A percentile compares a stretch with the other conserved stretches of the same genome.
These are phyloP conservation scores for Dorcus hopei DNA, from an alignment of 2,888 invertebrate species.

Conservation along the genomic window DNA sequence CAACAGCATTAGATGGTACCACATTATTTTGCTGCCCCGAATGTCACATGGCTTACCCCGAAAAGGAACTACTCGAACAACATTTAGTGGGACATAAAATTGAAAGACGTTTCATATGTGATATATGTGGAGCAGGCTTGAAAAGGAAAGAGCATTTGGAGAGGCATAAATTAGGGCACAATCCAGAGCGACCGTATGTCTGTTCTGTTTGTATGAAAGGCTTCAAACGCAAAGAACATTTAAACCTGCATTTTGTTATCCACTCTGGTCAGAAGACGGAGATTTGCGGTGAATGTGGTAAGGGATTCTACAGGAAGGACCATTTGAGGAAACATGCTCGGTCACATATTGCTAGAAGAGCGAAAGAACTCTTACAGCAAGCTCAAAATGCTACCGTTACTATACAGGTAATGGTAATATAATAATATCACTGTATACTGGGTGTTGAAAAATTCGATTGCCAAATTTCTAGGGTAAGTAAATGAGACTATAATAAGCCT, in stretches of 20 bases:
- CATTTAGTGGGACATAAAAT: slow-evolving; percentile 76
- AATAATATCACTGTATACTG: not conserved
- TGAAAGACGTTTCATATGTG: slow-evolving; percentile 74
- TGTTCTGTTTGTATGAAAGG: slow-evolving; percentile 72
- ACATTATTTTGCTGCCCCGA: slow-evolving; percentile 76
- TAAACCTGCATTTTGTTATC: slow-evolving; percentile 79
- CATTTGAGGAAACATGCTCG: slow-evolving; percentile 77
- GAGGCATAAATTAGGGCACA: slow-evolving; percentile 77
- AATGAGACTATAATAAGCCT: no score
- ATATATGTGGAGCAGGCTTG: slow-evolving; percentile 72
- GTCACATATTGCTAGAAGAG: slow-evolving; percentile 72
- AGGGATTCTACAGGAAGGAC: slow-evolving; percentile 77
- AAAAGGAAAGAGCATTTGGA: slow-evolving; percentile 78
- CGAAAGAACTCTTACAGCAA: slow-evolving; percentile 61
- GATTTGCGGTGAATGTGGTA: slow-evolving; percentile 73
- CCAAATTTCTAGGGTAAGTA: no score
- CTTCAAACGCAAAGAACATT: slow-evolving; percentile 78
- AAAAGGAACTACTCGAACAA: slow-evolving; percentile 74
- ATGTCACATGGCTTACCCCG: slow-evolving; percentile 78
- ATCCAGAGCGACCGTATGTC: slow-evolving; percentile 76
- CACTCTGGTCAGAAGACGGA: slow-evolving; percentile 83
- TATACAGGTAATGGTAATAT: slow-evolving; percentile 12
- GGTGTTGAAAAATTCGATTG: no score
- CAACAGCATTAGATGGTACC: slow-evolving; percentile 71
- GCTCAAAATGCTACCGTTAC: slow-evolving; percentile 31